Evolutionary conservation across 2,113 vertebrate genomes (phyloP).

Genomic region (Amphiprion percula): DNA sequence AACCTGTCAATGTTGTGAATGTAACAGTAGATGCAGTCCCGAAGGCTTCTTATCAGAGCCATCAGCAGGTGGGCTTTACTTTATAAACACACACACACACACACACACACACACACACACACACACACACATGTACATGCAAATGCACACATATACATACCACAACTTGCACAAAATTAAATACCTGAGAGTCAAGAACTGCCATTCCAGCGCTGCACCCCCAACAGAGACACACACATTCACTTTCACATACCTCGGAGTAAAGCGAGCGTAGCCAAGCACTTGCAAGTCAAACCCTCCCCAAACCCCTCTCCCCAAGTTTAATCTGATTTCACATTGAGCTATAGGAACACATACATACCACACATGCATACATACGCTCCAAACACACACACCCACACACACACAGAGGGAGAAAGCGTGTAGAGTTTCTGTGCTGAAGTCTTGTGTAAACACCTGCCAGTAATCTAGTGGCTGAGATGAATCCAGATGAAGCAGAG

Average conservation of each 20-base stretch:
- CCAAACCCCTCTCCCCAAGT: slow-evolving; percentile 19
- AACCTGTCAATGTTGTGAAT: slow-evolving; percentile 54
- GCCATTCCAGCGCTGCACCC: slow-evolving; percentile 14
- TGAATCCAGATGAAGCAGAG: slow-evolving; percentile 73
- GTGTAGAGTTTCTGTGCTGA: slow-evolving; percentile 48
- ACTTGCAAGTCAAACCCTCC: slow-evolving; percentile 46
- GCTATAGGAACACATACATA: slow-evolving; percentile 46
- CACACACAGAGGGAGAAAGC: slow-evolving; percentile 2
- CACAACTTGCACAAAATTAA: slow-evolving; percentile 58
- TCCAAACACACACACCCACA: slow-evolving; percentile 21
- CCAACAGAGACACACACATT: slow-evolving; percentile 28
- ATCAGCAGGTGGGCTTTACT: slow-evolving; percentile 74
- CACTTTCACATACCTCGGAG: slow-evolving; percentile 64
- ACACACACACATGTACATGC: slow-evolving; percentile 12
- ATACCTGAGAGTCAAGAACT: slow-evolving; percentile 68
- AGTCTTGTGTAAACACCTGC: slow-evolving; percentile 76
- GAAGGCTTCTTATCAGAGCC: slow-evolving; percentile 65
- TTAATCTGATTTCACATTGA: slow-evolving; percentile 73
- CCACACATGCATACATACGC: slow-evolving; percentile 41
- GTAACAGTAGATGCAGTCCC: slow-evolving; percentile 51
- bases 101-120: slow-evolving; percentile 17
- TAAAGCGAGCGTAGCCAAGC: slow-evolving; percentile 68
- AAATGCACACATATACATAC: slow-evolving; percentile 32
- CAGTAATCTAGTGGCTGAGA: slow-evolving; percentile 71
- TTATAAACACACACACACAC: slow-evolving; percentile 29